Evolutionary conservation across 2,113 vertebrate species (phyloP).

Genomic region (Atractosteus spatula): DNA sequence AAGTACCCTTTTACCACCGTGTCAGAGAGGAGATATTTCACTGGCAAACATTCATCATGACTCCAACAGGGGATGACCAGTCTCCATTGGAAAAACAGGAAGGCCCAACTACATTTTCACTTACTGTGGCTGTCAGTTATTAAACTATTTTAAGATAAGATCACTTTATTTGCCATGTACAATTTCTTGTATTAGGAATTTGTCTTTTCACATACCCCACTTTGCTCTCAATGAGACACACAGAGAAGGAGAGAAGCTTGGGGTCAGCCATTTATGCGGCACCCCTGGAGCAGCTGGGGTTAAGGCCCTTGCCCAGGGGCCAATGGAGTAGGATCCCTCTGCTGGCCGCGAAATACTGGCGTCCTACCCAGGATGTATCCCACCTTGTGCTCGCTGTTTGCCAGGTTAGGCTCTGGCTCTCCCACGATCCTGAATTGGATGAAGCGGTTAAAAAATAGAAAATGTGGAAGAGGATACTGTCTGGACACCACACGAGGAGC

Average conservation of each 20-base stretch:
- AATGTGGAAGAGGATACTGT: constrained; percentile 36
- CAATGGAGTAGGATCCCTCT: too few relatives aligned
- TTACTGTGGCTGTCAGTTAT: constrained; percentile 19
- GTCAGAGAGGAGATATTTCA: constrained; percentile 18
- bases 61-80: constrained; percentile 23
- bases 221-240: too few relatives aligned
- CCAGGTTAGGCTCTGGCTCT: too few relatives aligned
- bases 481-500: constrained; percentile 48
- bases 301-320: too few relatives aligned
- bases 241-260: too few relatives aligned
- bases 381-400: too few relatives aligned
- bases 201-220: too few relatives aligned
- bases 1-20: background rate
- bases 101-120: constrained; percentile 1
- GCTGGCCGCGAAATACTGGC: too few relatives aligned
- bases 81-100: constrained; percentile 8
- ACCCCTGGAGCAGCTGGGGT: too few relatives aligned
- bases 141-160: background rate
- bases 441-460: constrained; percentile 7
- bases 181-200: constrained; percentile 24
- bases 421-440: too few relatives aligned
- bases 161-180: constrained; percentile 31
- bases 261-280: too few relatives aligned
- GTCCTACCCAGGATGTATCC: too few relatives aligned
- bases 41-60: background rate